A percentile compares a stretch with the other conserved stretches of the same genome.
Evolutionary conservation across 1,140 invertebrate genomes (phyloP).

Genomic region (Tyrophagus putrescentiae): DNA sequence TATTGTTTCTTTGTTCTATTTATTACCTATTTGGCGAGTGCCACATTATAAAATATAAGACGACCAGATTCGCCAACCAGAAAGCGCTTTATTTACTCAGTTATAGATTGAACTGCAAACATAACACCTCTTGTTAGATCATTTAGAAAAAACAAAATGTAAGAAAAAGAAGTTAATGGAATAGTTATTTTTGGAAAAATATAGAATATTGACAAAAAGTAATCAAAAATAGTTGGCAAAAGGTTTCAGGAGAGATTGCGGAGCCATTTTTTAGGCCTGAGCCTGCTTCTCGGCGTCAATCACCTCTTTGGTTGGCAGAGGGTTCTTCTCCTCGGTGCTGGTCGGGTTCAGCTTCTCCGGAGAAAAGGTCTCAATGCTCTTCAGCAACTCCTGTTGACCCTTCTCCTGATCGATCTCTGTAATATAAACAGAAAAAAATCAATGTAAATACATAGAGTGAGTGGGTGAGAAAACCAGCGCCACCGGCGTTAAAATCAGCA

Average conservation of each 20-base stretch:
- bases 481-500: not conserved
- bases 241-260: no score
- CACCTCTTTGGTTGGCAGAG: conserved; percentile 63
- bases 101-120: no score
- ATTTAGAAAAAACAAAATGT: not conserved
- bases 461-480: not conserved
- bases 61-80: no score
- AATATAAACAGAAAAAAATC: conserved; percentile 30
- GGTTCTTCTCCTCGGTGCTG: conserved; percentile 75
- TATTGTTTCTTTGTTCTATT: no score
- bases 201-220: not conserved
- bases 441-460: not conserved
- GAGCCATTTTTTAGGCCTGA: not conserved
- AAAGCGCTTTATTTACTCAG: no score
- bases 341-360: conserved; percentile 66
- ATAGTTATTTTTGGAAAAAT: not conserved
- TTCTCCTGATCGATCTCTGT: conserved; percentile 71
- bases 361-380: conserved; percentile 76
- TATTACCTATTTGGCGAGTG: no score
- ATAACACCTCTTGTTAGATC: no score
- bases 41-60: no score
- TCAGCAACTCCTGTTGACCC: conserved; percentile 63
- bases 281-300: conserved; percentile 15
- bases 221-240: no score
- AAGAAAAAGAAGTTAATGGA: not conserved